Evolutionary conservation across 2,797 vertebrate species (phyloP), one percentile per base, ranked within the genome.

Genomic region (Pteronotus mesoamericanus): DNA sequence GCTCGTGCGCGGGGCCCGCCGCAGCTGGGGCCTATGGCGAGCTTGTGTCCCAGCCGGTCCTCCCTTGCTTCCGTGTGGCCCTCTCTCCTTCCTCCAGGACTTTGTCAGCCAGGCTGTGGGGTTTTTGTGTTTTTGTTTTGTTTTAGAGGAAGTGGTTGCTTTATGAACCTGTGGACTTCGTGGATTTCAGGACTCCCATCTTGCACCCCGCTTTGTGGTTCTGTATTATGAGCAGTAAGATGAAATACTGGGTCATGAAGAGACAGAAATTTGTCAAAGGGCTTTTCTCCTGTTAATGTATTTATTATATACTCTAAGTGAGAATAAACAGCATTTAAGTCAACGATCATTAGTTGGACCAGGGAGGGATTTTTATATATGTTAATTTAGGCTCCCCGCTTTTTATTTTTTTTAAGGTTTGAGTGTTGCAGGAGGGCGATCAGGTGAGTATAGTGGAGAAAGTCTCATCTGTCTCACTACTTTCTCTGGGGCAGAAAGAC

Each of bases 11-110:
- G n/a, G 59, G 6, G 26, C 59, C 59, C 59, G 0, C 11, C 18
- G 0, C 11, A 22, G 14, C 10, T 4, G 10, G 12, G n/a, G 19
- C 22, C 5, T 8, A 1, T 26, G 21, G 5, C 1, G 39, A 34
- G 19, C 14, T 1, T 34, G 5, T 15, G 16, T 26, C 18, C 1
- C 18, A 24, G 10, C 15, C 2, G 12, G 11, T 39, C 39, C 26
- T 21, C 9, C 9, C 0, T 3, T 2, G 16, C 29, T 61, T 37
- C 46, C 26, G 19, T 10, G n/a, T n/a, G n/a, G 3, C 44, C 59
- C n/a, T 44, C 26, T 42, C 16, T 69, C 2, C 32, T 55, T 51
- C 29, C 14, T 4, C 2, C 14, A 39, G 19, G 59, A 66, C 22
- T 85, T 46, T 77, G 22, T 69, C 29, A 51, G 21, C 37, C 26